Base-by-base conservation (phyloP, 1,140 invertebrate species). In the Mactra quadrangularis region DNA sequence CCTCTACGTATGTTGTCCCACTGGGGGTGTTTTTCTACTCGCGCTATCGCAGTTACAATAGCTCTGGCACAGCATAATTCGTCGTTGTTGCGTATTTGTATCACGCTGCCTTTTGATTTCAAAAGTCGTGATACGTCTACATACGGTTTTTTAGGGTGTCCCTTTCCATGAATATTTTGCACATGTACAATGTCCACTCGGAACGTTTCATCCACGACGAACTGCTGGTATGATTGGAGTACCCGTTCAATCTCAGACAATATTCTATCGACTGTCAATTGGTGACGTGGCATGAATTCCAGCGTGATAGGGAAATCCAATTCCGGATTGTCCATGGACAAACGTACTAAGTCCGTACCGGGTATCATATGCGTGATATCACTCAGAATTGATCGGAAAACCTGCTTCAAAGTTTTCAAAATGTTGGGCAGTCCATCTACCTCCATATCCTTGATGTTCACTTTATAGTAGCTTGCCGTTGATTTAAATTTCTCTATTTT, bases 401-500 rank as follows among this genome's bases (percentile, higher is more conserved):
- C 25, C 3, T 11, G 13, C 50, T 50, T 47, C 45, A 70, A 25
- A 3, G 66, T 70, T 52, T 50, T n/a, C n/a, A n/a, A n/a, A n/a
- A n/a, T n/a, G n/a, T n/a, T n/a, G n/a, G n/a, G n/a, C n/a, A n/a
- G n/a, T n/a, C n/a, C n/a, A n/a, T n/a, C n/a, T n/a, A n/a, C n/a
- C n/a, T n/a, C n/a, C n/a, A n/a, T n/a, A n/a, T n/a, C n/a, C n/a
- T n/a, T n/a, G n/a, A n/a, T n/a, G n/a, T n/a, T n/a, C n/a, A n/a
- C n/a, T n/a, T n/a, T 70, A 52, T 70, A 70, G 25, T 47, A 50
- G 22, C 41, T 50, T 19, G 66, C 66, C 19, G 41, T 70, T 25
- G 38, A 27, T 50, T 25, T 70, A n/a, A 70, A 70, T 50, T 70
- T 47, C 22, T 70, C 66, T 45, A 68, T 70, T 29, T 25, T 47